Conservation (phyloP, 2,888 invertebrate genomes). For the Scaptomyza tumidula region DNA sequence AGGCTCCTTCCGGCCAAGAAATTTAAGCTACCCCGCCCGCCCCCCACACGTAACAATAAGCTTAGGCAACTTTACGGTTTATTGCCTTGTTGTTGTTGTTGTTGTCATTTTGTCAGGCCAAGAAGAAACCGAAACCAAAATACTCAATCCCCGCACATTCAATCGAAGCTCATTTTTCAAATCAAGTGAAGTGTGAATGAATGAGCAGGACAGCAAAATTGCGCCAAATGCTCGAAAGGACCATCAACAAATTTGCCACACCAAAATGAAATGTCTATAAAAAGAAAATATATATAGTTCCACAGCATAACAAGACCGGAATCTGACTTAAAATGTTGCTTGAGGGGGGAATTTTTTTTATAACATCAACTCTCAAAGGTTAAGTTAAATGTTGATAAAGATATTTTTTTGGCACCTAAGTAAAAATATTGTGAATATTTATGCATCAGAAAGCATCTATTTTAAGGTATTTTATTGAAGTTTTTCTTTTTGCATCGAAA, state of each 20-base stretch:
- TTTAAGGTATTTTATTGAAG: too few species aligned
- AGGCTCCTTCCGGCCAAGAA: constrained; percentile 56
- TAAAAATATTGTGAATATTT: too few species aligned
- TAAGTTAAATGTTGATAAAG: too few species aligned
- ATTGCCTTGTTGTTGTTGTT: constrained; percentile 64
- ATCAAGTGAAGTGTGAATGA: constrained; percentile 80
- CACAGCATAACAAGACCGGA: constrained; percentile 46
- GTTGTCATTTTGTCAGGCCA: constrained; percentile 38
- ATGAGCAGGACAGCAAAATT: constrained; percentile 50
- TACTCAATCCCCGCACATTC: constrained; percentile 60
- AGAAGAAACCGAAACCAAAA: constrained; percentile 24
- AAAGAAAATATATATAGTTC: constrained; percentile 49
- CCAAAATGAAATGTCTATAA: constrained; percentile 70
- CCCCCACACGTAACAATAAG: constrained; percentile 50
- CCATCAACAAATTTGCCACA: constrained; percentile 68
- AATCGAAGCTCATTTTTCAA: constrained; percentile 78
- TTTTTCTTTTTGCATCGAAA: too few species aligned
- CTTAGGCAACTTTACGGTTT: constrained; percentile 73
- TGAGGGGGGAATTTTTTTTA: neutral
- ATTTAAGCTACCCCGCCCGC: constrained; percentile 48
- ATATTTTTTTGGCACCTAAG: too few species aligned
- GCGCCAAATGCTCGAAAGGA: constrained; percentile 39
- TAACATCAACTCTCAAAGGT: neutral
- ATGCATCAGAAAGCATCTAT: too few species aligned
- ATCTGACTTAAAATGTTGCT: constrained; percentile 7